Percentiles rank a stretch among this genome's conserved stretches.
Evolutionary conservation across 2,797 vertebrate genomes (phyloP).

Genomic region (Ptychadena robeensis): DNA sequence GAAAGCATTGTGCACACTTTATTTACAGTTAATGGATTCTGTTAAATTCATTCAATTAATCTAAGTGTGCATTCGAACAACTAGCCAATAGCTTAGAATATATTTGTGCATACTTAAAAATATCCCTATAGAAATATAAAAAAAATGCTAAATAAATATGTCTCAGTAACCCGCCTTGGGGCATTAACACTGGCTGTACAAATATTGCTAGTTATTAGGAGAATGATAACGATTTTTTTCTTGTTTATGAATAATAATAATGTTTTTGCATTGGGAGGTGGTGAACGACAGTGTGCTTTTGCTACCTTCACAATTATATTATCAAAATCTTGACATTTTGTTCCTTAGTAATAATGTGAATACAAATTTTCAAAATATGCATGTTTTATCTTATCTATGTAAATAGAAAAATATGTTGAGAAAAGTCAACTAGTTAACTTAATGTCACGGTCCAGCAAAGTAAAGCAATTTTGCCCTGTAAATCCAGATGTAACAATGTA

Average conservation of each 20-base stretch:
- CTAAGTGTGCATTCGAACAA: background rate
- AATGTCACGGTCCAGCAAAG: too few relatives aligned
- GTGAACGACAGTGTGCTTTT: too few relatives aligned
- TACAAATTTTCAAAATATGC: too few relatives aligned
- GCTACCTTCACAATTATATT: background rate
- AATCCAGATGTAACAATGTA: too few relatives aligned
- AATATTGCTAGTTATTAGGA: background rate
- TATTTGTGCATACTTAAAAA: background rate
- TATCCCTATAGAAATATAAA: slow-evolving; percentile 24
- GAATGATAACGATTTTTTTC: background rate
- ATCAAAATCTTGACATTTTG: background rate
- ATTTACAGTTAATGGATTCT: background rate
- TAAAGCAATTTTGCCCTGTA: too few relatives aligned
- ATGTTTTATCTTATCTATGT: too few relatives aligned
- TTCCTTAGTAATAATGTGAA: background rate
- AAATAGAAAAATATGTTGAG: too few relatives aligned
- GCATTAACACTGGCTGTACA: background rate
- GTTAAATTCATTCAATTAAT: background rate
- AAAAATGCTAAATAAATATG: slow-evolving; percentile 19
- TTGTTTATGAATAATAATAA: too few relatives aligned
- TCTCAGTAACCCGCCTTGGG: slow-evolving; percentile 4
- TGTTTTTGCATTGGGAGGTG: too few relatives aligned
- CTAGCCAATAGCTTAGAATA: background rate
- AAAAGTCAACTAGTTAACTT: too few relatives aligned
- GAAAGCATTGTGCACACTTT: background rate